phyloP scores from a whole-genome alignment of 2,888 invertebrate genomes.

The Harpagoxenus sublaevis region DNA sequence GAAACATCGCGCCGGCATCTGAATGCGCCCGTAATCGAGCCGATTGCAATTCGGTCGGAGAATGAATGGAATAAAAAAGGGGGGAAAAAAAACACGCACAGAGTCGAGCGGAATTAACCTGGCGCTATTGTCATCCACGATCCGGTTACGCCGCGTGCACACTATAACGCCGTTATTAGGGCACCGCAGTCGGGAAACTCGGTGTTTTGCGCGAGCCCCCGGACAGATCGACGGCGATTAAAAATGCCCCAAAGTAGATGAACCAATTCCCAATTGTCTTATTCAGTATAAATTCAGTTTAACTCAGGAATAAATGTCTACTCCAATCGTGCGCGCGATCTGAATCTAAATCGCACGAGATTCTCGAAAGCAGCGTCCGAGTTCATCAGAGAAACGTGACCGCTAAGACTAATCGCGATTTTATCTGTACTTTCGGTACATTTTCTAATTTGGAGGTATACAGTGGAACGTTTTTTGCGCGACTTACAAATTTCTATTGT shows the following conservation, averaged over 20 bases:
- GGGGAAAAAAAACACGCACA: constrained; percentile 5
- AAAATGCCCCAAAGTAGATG: constrained; percentile 13
- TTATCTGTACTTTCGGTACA: constrained; percentile 15
- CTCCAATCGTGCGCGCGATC: constrained; percentile 28
- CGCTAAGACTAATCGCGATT: constrained; percentile 23
- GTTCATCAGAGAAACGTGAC: constrained; percentile 36
- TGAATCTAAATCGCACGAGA: constrained; percentile 37
- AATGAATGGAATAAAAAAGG: constrained; percentile 44
- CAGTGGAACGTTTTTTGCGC: neutral
- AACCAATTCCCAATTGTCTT: constrained; percentile 30
- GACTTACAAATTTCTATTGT: neutral
- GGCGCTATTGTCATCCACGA: constrained; percentile 55
- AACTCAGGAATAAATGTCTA: constrained; percentile 14
- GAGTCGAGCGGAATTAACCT: constrained; percentile 46
- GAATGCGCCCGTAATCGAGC: constrained; percentile 65
- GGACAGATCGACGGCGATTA: constrained; percentile 8
- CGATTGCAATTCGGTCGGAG: constrained; percentile 63
- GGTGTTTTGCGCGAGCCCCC: neutral
- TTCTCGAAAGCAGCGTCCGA: neutral
- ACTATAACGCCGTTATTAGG: constrained; percentile 57
- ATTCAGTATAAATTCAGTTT: neutral
- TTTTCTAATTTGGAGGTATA: neutral
- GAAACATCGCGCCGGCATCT: constrained; percentile 63
- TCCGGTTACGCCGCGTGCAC: constrained; percentile 22
- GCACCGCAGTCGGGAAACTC: constrained; percentile 54